Base-by-base conservation (phyloP, 2,113 vertebrate species). In the Marmota monax region DNA sequence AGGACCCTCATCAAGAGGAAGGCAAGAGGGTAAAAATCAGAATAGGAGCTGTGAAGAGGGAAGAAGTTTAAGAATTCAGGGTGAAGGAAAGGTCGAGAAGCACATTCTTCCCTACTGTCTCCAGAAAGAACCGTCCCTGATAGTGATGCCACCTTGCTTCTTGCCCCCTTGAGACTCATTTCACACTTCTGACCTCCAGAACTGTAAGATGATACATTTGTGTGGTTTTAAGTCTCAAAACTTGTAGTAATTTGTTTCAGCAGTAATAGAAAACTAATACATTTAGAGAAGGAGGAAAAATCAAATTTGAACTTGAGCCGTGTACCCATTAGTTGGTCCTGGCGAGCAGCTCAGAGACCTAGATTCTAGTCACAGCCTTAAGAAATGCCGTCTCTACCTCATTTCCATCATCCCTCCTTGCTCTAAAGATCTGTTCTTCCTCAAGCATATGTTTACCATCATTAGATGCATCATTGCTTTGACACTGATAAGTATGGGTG, bases 361-460 rank as follows among this genome's bases (percentile, higher is more conserved):
- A 25, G 42, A 37, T 48, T 74, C 86, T 76, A 58, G 39, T 72
- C 69, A 42, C 65, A 85, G 1, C 51, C 53, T 88, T 58, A 65
- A 39, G 61, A 92, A 69, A 32, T 37, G 70, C 25, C 42, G 76
- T 77, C 51, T 76, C 56, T 58, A 74, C n/a, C 48, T 78, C 80
- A 61, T 78, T 73, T 58, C 70, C 92, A 72, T 93, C 51, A 42
- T 74, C 70, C 34, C 34, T 83, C 77, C 94, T 95, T 67, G n/a
- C 93, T 91, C 39, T 92, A 23, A 65, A 84, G 34, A 25, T 87
- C 78, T 90, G 16, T 86, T 95, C 84, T 22, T 97, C 80, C 84
- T 85, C 32, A 78, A 95, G 51, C 45, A 69, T 90, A 74, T 87
- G 87, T 96, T 96, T 84, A 80, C 86, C 27, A 1, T 95, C 91